Conservation (phyloP, 2,888 invertebrate genomes). For the Trichopoda pennipes region DNA sequence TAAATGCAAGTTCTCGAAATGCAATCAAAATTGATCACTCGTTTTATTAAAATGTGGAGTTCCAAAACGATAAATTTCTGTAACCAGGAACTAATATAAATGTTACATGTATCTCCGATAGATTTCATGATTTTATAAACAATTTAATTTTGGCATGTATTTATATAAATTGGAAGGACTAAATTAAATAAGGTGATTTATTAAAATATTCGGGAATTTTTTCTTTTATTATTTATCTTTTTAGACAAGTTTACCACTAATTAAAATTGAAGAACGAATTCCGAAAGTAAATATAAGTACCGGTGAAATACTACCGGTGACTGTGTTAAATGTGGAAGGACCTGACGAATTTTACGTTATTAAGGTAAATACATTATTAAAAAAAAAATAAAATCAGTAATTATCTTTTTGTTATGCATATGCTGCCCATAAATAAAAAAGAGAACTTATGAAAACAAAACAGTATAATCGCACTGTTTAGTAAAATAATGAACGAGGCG, state of each 20-base stretch:
- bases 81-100: not conserved
- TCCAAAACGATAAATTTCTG: no score
- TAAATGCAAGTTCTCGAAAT: no score
- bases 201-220: not conserved
- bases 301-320: conserved; percentile 80
- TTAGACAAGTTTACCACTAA: conserved; percentile 67
- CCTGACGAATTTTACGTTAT: conserved; percentile 86
- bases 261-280: conserved; percentile 70
- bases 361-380: conserved; percentile 81
- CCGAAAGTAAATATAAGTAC: conserved; percentile 68
- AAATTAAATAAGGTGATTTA: not conserved
- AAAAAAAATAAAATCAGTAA: no score
- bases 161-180: not conserved
- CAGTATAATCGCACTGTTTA: no score
- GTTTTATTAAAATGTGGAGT: no score
- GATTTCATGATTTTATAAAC: no score
- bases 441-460: no score
- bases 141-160: no score
- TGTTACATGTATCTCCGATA: not conserved
- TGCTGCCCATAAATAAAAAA: no score
- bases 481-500: no score
- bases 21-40: no score
- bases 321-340: conserved; percentile 83
- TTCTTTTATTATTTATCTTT: not conserved
- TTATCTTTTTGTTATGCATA: no score